Evolutionary conservation across 2,888 invertebrate genomes (phyloP), one percentile per base, ranked within the genome.

Genomic region (Notodonta dromedarius): DNA sequence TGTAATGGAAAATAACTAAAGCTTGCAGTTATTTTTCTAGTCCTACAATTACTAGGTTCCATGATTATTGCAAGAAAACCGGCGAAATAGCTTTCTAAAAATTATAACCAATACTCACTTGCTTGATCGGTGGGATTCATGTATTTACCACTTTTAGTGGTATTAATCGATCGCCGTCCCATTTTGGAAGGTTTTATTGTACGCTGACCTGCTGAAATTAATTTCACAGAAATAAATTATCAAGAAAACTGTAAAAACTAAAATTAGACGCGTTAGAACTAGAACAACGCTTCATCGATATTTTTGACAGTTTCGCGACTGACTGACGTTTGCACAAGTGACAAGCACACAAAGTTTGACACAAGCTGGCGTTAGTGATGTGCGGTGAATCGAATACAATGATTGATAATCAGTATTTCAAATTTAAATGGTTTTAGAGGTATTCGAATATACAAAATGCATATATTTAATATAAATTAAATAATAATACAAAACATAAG

Each of bases 111-210:
- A 74, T 80, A 96, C 98, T 96, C 96, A 98, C 99, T 95, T 65
- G 99, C 99, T 96, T 99, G 99, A 91, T 99, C 99, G 6, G 99
- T 99, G 51, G 99, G 99, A 93, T 99, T 99, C 99, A 99, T 99
- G 83, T 98, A 99, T 95, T 99, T 99, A 88, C 99, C 99, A 98
- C 99, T 99, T 95, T 99, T 99, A 60, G 99, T 99, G 96, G 99
- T 99, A 94, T 98, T 99, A 80, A 99, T 98, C 53, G 99, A 98
- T 76, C 99, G 95, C 61, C 99, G 96, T 62, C 99, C 99, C 99
- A 99, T 99, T 76, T 94, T 96, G 51, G 5, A 3, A 50, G 50
- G 32, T 69, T 69, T 66, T 39, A 52, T 14, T 13, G 44, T 8
- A 42, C 60, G 55, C 54, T 69, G 32, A 11, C 57, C 56, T 13